phyloP scores from a whole-genome alignment of 2,797 vertebrate genomes.

The Molossus molossus region DNA sequence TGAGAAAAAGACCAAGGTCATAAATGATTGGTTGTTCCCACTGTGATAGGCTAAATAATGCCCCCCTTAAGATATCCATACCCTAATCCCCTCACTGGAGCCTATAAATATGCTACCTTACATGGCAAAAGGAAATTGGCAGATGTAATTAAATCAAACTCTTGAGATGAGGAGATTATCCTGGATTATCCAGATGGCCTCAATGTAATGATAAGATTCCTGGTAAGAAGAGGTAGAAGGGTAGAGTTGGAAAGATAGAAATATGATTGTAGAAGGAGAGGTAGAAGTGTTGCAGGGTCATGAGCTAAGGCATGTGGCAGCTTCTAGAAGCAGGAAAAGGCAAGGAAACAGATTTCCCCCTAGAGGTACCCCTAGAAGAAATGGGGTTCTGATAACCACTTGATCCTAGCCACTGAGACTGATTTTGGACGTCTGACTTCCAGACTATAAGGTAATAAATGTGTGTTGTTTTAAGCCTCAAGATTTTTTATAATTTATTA shows the following conservation, averaged over 20 bases:
- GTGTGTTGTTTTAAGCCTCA: neutral
- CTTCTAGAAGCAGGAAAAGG: neutral
- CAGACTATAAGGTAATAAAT: neutral
- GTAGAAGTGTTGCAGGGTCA: too few relatives aligned
- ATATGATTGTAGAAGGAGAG: neutral
- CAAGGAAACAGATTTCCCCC: neutral
- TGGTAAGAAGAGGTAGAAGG: neutral
- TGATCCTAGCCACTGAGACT: neutral
- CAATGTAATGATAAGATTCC: neutral
- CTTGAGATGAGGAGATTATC: neutral
- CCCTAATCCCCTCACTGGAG: neutral
- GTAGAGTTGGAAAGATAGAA: neutral
- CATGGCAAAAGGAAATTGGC: neutral
- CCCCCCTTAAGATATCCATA: neutral
- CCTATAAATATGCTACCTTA: neutral
- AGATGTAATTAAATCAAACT: constrained; percentile 1
- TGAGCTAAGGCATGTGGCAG: neutral
- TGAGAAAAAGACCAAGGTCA: neutral
- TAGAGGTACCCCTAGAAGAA: neutral
- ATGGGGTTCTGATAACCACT: neutral
- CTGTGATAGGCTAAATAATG: neutral
- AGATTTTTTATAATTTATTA: neutral
- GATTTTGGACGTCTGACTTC: neutral
- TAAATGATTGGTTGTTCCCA: neutral
- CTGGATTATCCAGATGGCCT: neutral